These are phyloP conservation scores for Mactromeris polynyma DNA, from an alignment of 2,888 invertebrate species.

Conservation along the genomic window DNA sequence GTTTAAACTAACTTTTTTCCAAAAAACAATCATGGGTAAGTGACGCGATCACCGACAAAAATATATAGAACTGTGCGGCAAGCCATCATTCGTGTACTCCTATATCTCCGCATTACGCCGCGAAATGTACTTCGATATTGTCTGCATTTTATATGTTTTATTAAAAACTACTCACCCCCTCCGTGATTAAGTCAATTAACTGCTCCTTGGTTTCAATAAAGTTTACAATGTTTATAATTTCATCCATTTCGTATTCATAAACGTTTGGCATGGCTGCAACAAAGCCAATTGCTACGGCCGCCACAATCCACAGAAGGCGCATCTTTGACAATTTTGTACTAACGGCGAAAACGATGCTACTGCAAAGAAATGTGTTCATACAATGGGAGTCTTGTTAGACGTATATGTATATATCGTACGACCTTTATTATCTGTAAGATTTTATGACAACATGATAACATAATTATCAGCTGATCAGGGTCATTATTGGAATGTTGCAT, in stretches of 20 bases:
- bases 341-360: background rate
- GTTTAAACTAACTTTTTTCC: too few species aligned
- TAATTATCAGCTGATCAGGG: too few species aligned
- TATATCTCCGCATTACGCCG: too few species aligned
- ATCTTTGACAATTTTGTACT: background rate
- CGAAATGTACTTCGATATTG: too few species aligned
- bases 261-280: slow-evolving; percentile 41
- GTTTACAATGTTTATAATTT: slow-evolving; percentile 25
- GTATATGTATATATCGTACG: background rate
- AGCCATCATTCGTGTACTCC: too few species aligned
- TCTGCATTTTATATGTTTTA: too few species aligned
- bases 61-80: too few species aligned
- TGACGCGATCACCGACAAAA: too few species aligned
- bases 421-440: background rate
- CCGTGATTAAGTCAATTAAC: slow-evolving; percentile 38
- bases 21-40: too few species aligned
- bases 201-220: slow-evolving; percentile 48
- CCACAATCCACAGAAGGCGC: slow-evolving; percentile 18
- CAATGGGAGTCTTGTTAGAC: background rate
- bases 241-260: slow-evolving; percentile 45
- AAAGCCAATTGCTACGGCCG: slow-evolving; percentile 12
- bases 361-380: background rate
- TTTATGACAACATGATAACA: too few species aligned
- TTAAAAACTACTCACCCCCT: slow-evolving; percentile 36
- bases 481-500: too few species aligned